phyloP scores from a whole-genome alignment of 1,140 invertebrate species.

The Gonatopus flavifemur region DNA sequence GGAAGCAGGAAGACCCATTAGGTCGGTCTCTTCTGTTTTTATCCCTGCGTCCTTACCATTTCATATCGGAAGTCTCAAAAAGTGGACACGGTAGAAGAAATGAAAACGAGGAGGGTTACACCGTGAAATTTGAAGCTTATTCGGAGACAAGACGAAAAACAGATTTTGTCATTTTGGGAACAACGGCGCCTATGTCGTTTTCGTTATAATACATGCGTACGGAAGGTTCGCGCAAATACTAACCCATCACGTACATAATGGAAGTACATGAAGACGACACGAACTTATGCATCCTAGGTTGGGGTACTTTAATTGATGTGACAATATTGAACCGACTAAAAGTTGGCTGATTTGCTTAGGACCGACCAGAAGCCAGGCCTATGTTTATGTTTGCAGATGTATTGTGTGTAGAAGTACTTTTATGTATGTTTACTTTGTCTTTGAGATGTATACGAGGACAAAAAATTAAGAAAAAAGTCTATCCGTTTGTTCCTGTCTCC shows the following conservation, averaged over 20 bases:
- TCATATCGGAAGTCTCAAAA: slow-evolving; percentile 37
- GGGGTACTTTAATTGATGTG: slow-evolving; percentile 46
- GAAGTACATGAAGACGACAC: slow-evolving; percentile 6
- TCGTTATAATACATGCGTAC: no score
- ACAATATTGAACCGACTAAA: slow-evolving; percentile 49
- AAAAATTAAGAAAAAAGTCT: no score
- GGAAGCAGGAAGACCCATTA: no score
- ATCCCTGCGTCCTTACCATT: not conserved
- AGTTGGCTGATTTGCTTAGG: slow-evolving; percentile 48
- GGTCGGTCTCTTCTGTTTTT: not conserved
- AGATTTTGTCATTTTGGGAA: slow-evolving; percentile 34
- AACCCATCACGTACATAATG: no score
- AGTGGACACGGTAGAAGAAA: slow-evolving; percentile 25
- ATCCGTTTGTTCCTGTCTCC: no score
- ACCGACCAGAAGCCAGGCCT: slow-evolving; percentile 19
- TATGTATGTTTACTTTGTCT: no score
- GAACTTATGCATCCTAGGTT: slow-evolving; percentile 15
- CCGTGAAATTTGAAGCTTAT: slow-evolving; percentile 32
- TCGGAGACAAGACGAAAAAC: slow-evolving; percentile 32
- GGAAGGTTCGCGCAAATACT: no score
- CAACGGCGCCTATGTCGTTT: no score
- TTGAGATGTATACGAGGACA: no score
- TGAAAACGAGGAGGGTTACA: slow-evolving; percentile 8
- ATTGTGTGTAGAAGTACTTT: no score
- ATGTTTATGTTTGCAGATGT: no score